phyloP scores from a whole-genome alignment of 1,140 invertebrate species.

The Lordiphosa stackelbergi region DNA sequence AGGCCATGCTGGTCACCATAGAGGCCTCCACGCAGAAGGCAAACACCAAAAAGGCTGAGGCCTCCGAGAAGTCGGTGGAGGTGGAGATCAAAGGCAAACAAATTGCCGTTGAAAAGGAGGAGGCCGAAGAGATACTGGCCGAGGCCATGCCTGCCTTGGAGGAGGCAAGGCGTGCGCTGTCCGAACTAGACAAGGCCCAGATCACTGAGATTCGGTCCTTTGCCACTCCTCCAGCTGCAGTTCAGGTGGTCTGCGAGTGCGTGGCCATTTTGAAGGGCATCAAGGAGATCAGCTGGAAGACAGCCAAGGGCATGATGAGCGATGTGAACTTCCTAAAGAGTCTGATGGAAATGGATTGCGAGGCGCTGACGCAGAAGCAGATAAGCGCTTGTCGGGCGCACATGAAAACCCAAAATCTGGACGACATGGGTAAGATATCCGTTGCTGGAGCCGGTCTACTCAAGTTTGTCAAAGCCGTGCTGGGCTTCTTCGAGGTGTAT shows the following conservation, averaged over 20 bases:
- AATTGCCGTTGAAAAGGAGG: slow-evolving; percentile 87
- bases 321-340: slow-evolving; percentile 89
- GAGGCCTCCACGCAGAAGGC: slow-evolving; percentile 82
- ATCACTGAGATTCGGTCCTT: slow-evolving; percentile 93
- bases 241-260: slow-evolving; percentile 92
- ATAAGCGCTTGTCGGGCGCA: slow-evolving; percentile 84
- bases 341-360: slow-evolving; percentile 91
- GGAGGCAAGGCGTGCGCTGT: slow-evolving; percentile 86
- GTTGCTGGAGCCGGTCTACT: slow-evolving; percentile 89
- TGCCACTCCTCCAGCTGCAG: slow-evolving; percentile 91
- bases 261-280: slow-evolving; percentile 88
- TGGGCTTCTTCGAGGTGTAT: slow-evolving; percentile 90
- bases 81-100: slow-evolving; percentile 87
- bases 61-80: slow-evolving; percentile 86
- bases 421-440: slow-evolving; percentile 86
- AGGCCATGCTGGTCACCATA: slow-evolving; percentile 71
- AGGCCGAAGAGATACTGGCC: slow-evolving; percentile 87
- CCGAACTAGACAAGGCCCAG: slow-evolving; percentile 90
- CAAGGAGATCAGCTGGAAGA: slow-evolving; percentile 93
- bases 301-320: slow-evolving; percentile 92
- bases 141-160: slow-evolving; percentile 89
- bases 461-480: slow-evolving; percentile 90
- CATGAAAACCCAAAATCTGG: slow-evolving; percentile 83
- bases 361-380: slow-evolving; percentile 86
- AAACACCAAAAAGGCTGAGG: slow-evolving; percentile 86